phyloP scores from a whole-genome alignment of 2,113 vertebrate species.

The Neogobius melanostomus region DNA sequence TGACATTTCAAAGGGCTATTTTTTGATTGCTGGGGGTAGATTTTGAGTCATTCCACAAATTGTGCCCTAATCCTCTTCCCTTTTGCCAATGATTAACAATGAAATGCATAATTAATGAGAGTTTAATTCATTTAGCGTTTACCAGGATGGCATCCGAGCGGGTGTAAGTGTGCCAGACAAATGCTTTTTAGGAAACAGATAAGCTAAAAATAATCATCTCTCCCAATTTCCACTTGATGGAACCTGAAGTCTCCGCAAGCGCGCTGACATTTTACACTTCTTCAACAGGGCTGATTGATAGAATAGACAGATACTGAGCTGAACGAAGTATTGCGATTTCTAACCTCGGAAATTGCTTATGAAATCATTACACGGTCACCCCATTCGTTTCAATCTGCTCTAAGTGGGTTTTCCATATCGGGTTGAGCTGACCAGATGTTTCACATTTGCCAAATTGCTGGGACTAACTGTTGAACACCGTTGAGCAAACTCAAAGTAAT shows the following conservation, averaged over 20 bases:
- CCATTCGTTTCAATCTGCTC: constrained; percentile 80
- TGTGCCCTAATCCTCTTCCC: constrained; percentile 77
- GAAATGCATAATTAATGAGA: constrained; percentile 77
- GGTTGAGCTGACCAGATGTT: constrained; percentile 80
- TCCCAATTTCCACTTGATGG: constrained; percentile 31
- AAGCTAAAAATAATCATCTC: constrained; percentile 16
- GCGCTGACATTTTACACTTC: constrained; percentile 21
- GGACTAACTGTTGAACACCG: constrained; percentile 55
- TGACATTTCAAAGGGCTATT: constrained; percentile 69
- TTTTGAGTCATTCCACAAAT: constrained; percentile 78
- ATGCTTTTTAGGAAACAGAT: constrained; percentile 50
- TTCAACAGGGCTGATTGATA: constrained; percentile 62
- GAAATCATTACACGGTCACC: constrained; percentile 72
- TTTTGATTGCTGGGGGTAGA: constrained; percentile 54
- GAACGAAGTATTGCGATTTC: constrained; percentile 72
- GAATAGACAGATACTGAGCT: constrained; percentile 47
- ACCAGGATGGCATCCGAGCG: constrained; percentile 52
- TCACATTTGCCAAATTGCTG: constrained; percentile 63
- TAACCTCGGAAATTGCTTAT: constrained; percentile 76
- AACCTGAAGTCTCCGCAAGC: constrained; percentile 16
- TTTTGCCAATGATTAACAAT: constrained; percentile 79
- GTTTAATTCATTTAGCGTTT: constrained; percentile 76
- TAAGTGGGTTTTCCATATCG: constrained; percentile 77
- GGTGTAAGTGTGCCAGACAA: constrained; percentile 39
- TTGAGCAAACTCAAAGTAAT: constrained; percentile 61